Conservation (phyloP, 2,888 invertebrate genomes). For the Apoda limacodes region DNA sequence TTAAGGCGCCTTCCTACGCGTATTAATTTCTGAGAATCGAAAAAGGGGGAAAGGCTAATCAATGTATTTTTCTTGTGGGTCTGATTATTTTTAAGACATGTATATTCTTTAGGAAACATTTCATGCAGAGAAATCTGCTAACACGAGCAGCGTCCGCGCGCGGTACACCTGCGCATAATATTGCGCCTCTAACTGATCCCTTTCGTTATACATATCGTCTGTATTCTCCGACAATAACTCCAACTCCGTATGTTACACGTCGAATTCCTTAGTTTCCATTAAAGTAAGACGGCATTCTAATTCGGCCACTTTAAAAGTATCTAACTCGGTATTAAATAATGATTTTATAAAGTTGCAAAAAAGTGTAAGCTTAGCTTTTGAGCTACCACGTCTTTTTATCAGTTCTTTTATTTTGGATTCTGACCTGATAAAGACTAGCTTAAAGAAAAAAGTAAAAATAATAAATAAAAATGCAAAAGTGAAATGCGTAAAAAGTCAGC, state of each 20-base stretch:
- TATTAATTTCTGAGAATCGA: conserved; percentile 7
- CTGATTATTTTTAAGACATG: conserved; percentile 4
- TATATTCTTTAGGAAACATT: conserved; percentile 9
- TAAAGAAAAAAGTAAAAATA: too few relatives aligned
- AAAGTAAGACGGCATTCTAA: conserved; percentile 5
- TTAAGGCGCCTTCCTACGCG: conserved; percentile 10
- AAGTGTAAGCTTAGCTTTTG: conserved; percentile 7
- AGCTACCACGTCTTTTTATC: conserved; percentile 5
- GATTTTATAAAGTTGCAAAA: conserved; percentile 2
- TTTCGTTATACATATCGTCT: conserved; percentile 7
- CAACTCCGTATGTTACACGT: conserved; percentile 9
- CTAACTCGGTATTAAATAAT: conserved; percentile 1
- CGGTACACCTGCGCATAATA: conserved; percentile 5
- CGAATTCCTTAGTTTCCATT: conserved; percentile 6
- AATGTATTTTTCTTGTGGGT: conserved; percentile 6
- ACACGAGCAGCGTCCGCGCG: conserved; percentile 1
- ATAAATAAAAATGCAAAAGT: too few relatives aligned
- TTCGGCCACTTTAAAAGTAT: conserved; percentile 5
- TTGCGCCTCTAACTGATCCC: conserved; percentile 7
- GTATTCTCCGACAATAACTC: conserved; percentile 9
- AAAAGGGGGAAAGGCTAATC: conserved; percentile 6
- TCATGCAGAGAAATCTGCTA: background rate
- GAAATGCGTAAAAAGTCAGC: too few relatives aligned
- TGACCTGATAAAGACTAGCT: too few relatives aligned
- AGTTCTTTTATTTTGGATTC: conserved; percentile 2